Evolutionary conservation across 2,888 invertebrate genomes (phyloP), one percentile per base, ranked within the genome.

Genomic region (Pyrrhia umbra): DNA sequence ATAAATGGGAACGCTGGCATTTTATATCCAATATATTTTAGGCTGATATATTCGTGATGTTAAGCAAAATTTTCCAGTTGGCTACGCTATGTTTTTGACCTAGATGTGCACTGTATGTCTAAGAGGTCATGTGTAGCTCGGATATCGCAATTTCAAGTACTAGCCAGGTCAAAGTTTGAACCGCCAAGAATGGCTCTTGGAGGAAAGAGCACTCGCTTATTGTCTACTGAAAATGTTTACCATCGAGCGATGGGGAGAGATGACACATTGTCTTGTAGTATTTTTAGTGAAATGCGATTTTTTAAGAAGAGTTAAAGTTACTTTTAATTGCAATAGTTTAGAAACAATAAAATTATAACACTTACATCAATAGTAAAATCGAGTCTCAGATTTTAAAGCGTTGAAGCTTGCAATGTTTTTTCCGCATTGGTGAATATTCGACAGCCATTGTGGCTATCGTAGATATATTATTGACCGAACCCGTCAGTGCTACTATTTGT

Each of bases 1-100:
- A 60, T 43, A 42, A 40, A 63, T 71, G 18, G 18, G 6, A 45
- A 20, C n/a, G 40, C 21, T 18, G 5, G 21, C 13, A 30, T 40
- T 54, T 15, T 20, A 23, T 49, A 23, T 49, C 16, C 43, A 54
- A 62, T 58, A 62, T 58, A 54, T 50, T 39, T 51, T 37, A 50
- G 34, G 34, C 27, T n/a, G 30, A 15, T 46, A 30, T 39, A 54
- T 57, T 46, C 49, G 20, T 47, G 23, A 52, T 16, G 37, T 45
- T 61, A 54, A 57, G 49, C 27, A 46, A 46, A 45, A 60, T 30
- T 54, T 57, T 56, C 51, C 49, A 13, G 45, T 45, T 25, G 30
- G 42, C 55, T 59, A 47, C 39, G 47, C 55, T 62, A 10, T 59
- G 58, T 65, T 70, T 74, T 62, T 74, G 76, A 70, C 74, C 74